Evolutionary conservation across 2,797 vertebrate genomes (phyloP), one percentile per base, ranked within the genome.

Genomic region (Chiloscyllium punctatum): DNA sequence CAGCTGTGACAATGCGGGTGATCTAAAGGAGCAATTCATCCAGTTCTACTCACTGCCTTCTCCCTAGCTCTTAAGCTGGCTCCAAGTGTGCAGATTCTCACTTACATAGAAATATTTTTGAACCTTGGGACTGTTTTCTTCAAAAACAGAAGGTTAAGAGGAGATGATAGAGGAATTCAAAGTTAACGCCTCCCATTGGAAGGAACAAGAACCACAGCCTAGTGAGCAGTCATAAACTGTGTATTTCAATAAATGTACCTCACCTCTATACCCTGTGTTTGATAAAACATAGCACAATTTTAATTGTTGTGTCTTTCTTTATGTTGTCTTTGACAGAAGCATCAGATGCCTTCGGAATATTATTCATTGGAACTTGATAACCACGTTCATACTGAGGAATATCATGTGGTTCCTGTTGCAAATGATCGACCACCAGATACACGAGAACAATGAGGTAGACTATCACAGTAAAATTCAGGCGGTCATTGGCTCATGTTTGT

Each of bases 331-430:
- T 7, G 53, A 79, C 96, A 99, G 99, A 98, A 99, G 99, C 96
- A 99, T 99, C 96, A 97, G 99, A 96, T 99, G 99, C 96, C 98
- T 99, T 95, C 97, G 99, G 96, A 99, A 99, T 90, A 98, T 99
- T 96, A 99, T 99, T 97, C 99, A 99, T 97, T 99, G 99, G 99
- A 99, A 99, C 96, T 72, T 99, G 96, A 99, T 99, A 96, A 98
- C 99, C 95, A 99, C 99, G 0, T 99, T 99, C 96, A 99, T 99
- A 97, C 97, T 99, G 97, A 97, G 99, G 96, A 99, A 99, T 0
- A 96, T 98, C 62, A 98, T 98, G 98, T 99, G 99, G 99, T 99
- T 99, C 96, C 97, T 99, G 96, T 98, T 99, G 82, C 99, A 99
- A 95, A 97, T 99, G 97, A 99, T 99, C 27, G 98, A 99, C 96